Conservation (phyloP, 2,888 invertebrate genomes). For the Caradrina kadenii region DNA sequence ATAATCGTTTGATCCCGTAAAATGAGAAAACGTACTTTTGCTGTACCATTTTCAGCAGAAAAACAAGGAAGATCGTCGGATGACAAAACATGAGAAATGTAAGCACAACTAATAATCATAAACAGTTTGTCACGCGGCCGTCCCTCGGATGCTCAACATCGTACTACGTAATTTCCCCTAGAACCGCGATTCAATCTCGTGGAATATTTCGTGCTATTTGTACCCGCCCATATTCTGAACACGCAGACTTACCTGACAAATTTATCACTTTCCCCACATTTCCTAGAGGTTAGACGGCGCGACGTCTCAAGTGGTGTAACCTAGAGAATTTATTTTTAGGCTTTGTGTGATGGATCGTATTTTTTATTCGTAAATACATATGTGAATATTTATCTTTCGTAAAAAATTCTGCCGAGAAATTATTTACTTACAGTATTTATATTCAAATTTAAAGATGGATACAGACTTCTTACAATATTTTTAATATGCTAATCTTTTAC, state of each 20-base stretch:
- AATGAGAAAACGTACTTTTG: background rate
- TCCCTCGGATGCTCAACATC: constrained; percentile 45
- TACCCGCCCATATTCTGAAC: constrained; percentile 78
- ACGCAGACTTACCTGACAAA: constrained; percentile 87
- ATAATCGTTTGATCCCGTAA: background rate
- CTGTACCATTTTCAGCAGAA: constrained; percentile 6
- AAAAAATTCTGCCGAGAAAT: background rate
- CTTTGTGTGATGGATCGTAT: constrained; percentile 32
- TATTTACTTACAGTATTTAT: background rate
- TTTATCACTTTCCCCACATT: constrained; percentile 85
- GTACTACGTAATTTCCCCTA: constrained; percentile 75
- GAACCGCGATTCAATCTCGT: constrained; percentile 81
- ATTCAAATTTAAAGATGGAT: constrained; percentile 18
- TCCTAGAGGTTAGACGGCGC: constrained; percentile 60
- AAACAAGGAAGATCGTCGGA: constrained; percentile 21
- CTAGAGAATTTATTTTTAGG: constrained; percentile 51
- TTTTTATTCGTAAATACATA: constrained; percentile 15
- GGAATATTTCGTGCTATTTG: constrained; percentile 85
- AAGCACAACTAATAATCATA: constrained; percentile 57
- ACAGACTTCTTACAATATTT: background rate
- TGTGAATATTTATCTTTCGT: background rate
- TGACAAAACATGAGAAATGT: constrained; percentile 46
- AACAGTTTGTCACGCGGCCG: constrained; percentile 56
- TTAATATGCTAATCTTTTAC: constrained; percentile 22
- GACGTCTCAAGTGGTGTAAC: constrained; percentile 44